Percentiles rank a stretch among this genome's conserved stretches.
phyloP scores from a whole-genome alignment of 2,797 vertebrate species.

The Pristis pectinata region DNA sequence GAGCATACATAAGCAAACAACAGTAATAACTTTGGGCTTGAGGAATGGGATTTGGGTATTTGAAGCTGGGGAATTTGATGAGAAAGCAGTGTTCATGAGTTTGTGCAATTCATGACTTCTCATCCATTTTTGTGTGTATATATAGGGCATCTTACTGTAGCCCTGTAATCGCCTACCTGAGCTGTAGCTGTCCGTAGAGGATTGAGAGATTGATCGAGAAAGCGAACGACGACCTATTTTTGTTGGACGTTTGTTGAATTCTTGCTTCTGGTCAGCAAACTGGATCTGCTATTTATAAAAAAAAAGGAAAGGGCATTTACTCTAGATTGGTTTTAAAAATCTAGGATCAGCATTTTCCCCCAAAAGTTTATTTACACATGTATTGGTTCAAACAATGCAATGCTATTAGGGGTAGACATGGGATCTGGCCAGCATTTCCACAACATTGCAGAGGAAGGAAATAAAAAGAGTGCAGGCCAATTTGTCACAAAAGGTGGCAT shows the following conservation, averaged over 20 bases:
- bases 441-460: not conserved
- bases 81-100: not conserved
- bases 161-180: conserved; percentile 68
- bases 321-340: not conserved
- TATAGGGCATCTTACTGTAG: not conserved
- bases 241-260: conserved; percentile 94
- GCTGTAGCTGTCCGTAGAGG: conserved; percentile 97
- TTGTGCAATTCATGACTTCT: too few relatives aligned
- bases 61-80: not conserved
- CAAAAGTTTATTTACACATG: not conserved
- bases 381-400: not conserved
- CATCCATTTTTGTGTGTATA: not conserved
- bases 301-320: conserved; percentile 39
- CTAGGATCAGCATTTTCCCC: not conserved
- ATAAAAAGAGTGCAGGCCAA: not conserved
- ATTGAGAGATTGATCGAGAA: conserved; percentile 96
- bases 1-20: not conserved
- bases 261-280: conserved; percentile 96
- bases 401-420: not conserved
- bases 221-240: conserved; percentile 94
- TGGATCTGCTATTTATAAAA: conserved; percentile 71
- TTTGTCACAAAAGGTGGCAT: not conserved
- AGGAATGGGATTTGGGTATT: not conserved
- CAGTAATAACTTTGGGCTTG: not conserved
- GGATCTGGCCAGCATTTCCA: not conserved